phyloP scores from a whole-genome alignment of 2,797 vertebrate genomes.

The Argyrosomus regius region DNA sequence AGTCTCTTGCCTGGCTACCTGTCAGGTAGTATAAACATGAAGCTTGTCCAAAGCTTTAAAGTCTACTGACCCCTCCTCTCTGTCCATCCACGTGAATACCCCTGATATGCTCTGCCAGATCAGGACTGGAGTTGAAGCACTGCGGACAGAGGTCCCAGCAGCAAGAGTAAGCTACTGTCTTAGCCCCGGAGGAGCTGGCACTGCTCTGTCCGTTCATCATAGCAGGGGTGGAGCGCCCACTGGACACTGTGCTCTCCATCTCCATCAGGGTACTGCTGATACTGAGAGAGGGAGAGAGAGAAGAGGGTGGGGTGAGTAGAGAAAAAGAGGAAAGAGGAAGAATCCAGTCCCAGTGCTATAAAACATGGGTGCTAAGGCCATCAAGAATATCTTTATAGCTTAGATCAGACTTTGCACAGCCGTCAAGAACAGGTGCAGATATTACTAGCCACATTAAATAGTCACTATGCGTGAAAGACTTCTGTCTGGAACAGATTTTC shows the following conservation, averaged over 20 bases:
- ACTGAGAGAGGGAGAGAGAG: slow-evolving; percentile 74
- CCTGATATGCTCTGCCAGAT: slow-evolving; percentile 97
- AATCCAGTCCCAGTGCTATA: slow-evolving; percentile 3
- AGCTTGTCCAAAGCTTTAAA: slow-evolving; percentile 5
- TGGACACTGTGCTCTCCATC: slow-evolving; percentile 97
- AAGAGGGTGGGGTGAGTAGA: neutral
- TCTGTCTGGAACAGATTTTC: slow-evolving; percentile 45
- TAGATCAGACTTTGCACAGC: slow-evolving; percentile 30
- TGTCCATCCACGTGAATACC: slow-evolving; percentile 96
- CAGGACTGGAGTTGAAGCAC: slow-evolving; percentile 95
- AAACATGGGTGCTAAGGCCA: slow-evolving; percentile 6
- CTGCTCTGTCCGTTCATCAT: slow-evolving; percentile 96
- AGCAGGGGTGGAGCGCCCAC: slow-evolving; percentile 96
- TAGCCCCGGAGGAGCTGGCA: slow-evolving; percentile 77
- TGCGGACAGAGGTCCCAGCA: slow-evolving; percentile 97
- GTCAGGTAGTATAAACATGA: neutral
- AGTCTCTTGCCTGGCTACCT: neutral
- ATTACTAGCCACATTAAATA: slow-evolving; percentile 31
- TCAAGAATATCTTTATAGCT: slow-evolving; percentile 7
- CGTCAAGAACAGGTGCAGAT: slow-evolving; percentile 68
- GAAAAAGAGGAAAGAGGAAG: neutral
- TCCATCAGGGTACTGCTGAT: slow-evolving; percentile 99
- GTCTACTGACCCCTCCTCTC: slow-evolving; percentile 92
- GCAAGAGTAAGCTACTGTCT: slow-evolving; percentile 93
- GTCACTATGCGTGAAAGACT: slow-evolving; percentile 32